Conservation (phyloP, 1,140 invertebrate species). For the Pomacea maculata region DNA sequence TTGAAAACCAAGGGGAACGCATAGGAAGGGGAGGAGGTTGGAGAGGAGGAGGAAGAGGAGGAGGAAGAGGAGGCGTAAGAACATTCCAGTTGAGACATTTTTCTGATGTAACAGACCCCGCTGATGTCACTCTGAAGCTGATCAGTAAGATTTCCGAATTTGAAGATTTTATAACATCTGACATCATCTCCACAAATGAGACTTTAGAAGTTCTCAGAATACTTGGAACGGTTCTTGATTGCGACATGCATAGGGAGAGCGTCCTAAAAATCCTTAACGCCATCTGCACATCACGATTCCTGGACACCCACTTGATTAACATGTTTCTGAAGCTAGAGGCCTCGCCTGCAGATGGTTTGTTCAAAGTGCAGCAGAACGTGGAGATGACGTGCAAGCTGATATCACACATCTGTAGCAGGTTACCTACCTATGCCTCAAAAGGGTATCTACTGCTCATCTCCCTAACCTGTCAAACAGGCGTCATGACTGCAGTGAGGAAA, state of each 20-base stretch:
- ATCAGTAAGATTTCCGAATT: conserved; percentile 9
- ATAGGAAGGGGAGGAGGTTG: not conserved
- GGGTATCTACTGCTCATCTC: too few relatives aligned
- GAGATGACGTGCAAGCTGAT: too few relatives aligned
- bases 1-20: not conserved
- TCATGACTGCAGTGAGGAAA: too few relatives aligned
- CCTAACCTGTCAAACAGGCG: too few relatives aligned
- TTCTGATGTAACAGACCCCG: not conserved
- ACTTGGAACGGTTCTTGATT: not conserved
- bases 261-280: conserved; percentile 2
- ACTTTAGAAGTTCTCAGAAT: not conserved
- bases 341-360: too few relatives aligned
- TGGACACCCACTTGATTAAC: conserved; percentile 5
- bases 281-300: conserved; percentile 12
- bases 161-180: not conserved
- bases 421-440: too few relatives aligned
- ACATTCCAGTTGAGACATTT: not conserved
- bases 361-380: too few relatives aligned
- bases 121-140: conserved; percentile 7
- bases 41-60: not conserved
- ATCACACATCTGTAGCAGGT: too few relatives aligned
- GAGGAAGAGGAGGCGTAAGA: not conserved
- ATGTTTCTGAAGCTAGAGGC: not conserved
- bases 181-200: not conserved
- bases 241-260: conserved; percentile 7